Base-by-base conservation (phyloP, 2,113 vertebrate genomes). In the Okapia johnstoni region DNA sequence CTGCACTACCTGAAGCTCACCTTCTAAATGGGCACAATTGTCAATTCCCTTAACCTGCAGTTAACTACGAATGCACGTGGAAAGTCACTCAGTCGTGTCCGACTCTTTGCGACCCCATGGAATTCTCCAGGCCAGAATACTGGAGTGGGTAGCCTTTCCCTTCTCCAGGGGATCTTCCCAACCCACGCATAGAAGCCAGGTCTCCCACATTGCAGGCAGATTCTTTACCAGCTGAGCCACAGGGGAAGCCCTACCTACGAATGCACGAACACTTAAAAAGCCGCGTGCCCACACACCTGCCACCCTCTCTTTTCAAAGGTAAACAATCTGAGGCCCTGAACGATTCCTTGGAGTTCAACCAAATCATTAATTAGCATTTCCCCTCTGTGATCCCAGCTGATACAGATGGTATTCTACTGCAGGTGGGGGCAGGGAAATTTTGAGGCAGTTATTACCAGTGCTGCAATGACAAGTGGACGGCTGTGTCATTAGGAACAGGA, bases 321-420 rank as follows among this genome's bases (percentile, higher is more conserved):
- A 63, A 97, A 84, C 77, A 80, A 93, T 86, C 81, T 92, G 89
- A 97, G 89, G 85, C 13, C 30, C 55, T 92, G 86, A 93, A 89
- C 36, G n/a, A 85, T 88, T 96, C 79, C 95, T 92, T 28, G 66
- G 92, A 66, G 92, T 43, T 94, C 94, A 79, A 93, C 79, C 88
- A 97, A 77, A 93, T 93, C 58, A 76, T 61, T 97, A 55, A 88
- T 92, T 89, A 94, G 92, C 90, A 86, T 61, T 50, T 96, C 70
- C 40, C 85, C 89, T 70, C 90, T 30, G 7, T 90, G 93, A 93
- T 95, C 84, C 88, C 73, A 17, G 94, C 55, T 85, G 93, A 70
- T n/a, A 33, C 50, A 85, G 79, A 70, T 2, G 10, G 7, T 55
- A 13, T 25, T 16, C 83, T 83, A 8, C 17, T 11, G 73, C 33